Conservation (phyloP, 2,888 invertebrate genomes). For the Sipha maydis region DNA sequence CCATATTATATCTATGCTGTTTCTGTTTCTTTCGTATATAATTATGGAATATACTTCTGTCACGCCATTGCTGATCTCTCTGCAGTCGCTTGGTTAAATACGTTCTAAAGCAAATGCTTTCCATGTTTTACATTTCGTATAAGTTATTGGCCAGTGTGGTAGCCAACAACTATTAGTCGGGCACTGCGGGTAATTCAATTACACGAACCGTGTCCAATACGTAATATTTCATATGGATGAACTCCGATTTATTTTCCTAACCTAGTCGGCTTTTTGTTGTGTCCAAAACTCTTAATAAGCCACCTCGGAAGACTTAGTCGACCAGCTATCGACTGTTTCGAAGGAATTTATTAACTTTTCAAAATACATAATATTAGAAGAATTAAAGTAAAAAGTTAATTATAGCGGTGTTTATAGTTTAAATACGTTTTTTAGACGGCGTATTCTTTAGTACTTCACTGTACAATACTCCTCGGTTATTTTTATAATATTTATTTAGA, state of each 20-base stretch:
- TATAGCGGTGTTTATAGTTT: too few species aligned
- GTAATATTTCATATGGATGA: background rate
- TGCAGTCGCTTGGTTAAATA: background rate
- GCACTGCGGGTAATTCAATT: slow-evolving; percentile 23
- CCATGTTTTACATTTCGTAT: slow-evolving; percentile 5
- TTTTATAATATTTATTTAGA: too few species aligned
- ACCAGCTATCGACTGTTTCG: too few species aligned
- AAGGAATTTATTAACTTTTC: too few species aligned
- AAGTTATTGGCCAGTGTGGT: background rate
- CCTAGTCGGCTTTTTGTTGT: background rate
- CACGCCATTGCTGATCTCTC: background rate
- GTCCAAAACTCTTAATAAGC: background rate
- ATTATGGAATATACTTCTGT: background rate
- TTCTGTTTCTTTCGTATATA: background rate
- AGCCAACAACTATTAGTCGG: slow-evolving; percentile 5
- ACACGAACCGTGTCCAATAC: background rate
- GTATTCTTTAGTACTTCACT: too few species aligned
- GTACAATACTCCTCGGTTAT: too few species aligned
- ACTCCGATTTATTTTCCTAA: background rate
- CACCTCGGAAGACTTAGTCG: too few species aligned
- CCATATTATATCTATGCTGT: too few species aligned
- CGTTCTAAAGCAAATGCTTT: background rate
- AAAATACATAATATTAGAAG: too few species aligned
- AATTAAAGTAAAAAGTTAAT: too few species aligned
- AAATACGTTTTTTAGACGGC: too few species aligned